Percentiles rank a stretch among this genome's conserved stretches.
These are phyloP conservation scores for Drosophila kurseongensis DNA, from an alignment of 1,140 invertebrate genomes.

Conservation along the genomic window DNA sequence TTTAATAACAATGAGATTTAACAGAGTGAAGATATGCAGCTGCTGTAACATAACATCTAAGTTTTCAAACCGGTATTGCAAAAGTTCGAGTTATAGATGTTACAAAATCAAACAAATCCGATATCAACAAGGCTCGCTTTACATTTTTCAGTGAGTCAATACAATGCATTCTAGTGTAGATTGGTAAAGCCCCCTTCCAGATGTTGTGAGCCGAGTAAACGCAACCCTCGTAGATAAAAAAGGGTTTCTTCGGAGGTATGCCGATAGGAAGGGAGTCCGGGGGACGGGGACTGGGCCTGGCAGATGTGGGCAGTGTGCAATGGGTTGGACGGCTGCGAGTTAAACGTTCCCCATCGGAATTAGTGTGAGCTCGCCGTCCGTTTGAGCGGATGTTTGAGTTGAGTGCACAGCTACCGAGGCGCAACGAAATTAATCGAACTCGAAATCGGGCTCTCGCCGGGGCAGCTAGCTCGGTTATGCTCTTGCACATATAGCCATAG, in stretches of 20 bases:
- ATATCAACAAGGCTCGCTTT: not conserved
- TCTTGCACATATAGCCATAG: constrained; percentile 20
- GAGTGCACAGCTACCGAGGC: constrained; percentile 80
- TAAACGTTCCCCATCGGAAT: constrained; percentile 25
- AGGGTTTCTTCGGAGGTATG: constrained; percentile 3
- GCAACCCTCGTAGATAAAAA: constrained; percentile 7
- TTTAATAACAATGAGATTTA: no score
- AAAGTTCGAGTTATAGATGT: not conserved
- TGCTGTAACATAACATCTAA: not conserved
- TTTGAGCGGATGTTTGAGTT: constrained; percentile 77
- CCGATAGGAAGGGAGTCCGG: not conserved
- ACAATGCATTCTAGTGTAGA: not conserved
- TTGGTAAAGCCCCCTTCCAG: not conserved
- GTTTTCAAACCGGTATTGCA: not conserved
- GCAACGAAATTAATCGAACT: constrained; percentile 81
- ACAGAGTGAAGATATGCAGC: no score
- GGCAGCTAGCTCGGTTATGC: constrained; percentile 50
- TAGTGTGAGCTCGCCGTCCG: constrained; percentile 13
- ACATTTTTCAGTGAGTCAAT: not conserved
- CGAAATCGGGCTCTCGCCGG: constrained; percentile 22
- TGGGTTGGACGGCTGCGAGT: constrained; percentile 3
- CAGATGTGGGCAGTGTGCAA: constrained; percentile 19
- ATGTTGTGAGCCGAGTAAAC: constrained; percentile 1
- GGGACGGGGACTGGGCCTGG: not conserved
- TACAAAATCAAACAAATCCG: not conserved